Evolutionary conservation across 2,797 vertebrate species (phyloP), one percentile per base, ranked within the genome.

Genomic region (Melanotaenia parkinsoni): DNA sequence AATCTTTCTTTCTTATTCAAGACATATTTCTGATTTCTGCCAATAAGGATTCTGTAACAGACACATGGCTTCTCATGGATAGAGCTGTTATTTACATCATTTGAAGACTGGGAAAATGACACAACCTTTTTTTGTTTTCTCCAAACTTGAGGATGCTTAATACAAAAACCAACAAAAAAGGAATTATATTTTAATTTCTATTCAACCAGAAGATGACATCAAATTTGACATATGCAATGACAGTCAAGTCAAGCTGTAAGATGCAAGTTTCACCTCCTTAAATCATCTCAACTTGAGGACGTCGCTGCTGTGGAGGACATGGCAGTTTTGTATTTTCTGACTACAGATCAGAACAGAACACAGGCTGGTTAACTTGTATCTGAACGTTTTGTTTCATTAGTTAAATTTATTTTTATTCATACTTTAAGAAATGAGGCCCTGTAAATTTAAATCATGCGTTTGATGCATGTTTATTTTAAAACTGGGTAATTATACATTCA

Each of bases 111-210:
- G 37, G 3, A 13, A 38, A 38, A 38, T 38, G 0, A 38, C 37
- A 38, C 37, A 38, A 38, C 37, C 11, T 10, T 12, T 38, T 38
- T 38, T 38, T 13, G 37, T 69, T 64, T 40, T 18, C 20, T 32
- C 45, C 58, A 71, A 35, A 61, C 20, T 26, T 63, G 47, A 67
- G 2, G 63, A 40, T 35, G 13, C 28, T 56, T 22, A 51, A 67
- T 26, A 22, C 63, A 22, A 64, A 35, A 35, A 35, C 35, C 18
- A 68, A 43, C 33, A 22, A 40, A 3, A 47, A 4, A 35, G 33
- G 33, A 40, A 70, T 40, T 14, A 20, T 11, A 58, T 24, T 58
- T 54, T 30, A 11, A 60, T 59, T 63, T 66, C 1, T 12, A 37
- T n/a, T 35, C n/a, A 53, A 71, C 51, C 26, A 4, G 40, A 65